phyloP scores from a whole-genome alignment of 2,888 invertebrate genomes.

The Drosophila heteroneura region DNA sequence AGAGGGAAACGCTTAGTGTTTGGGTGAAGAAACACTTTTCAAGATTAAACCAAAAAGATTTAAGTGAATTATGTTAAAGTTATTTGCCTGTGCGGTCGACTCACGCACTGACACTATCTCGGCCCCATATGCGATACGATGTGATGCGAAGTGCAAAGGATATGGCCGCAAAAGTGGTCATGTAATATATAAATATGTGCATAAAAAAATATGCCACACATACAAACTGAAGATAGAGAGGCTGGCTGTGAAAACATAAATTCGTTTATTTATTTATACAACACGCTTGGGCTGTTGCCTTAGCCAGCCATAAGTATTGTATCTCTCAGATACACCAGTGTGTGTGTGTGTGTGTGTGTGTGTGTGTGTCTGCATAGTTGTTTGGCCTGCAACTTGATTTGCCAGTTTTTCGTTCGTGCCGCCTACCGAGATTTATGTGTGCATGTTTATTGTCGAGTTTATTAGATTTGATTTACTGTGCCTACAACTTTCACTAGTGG shows the following conservation, averaged over 20 bases:
- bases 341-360: slow-evolving; percentile 7
- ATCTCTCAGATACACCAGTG: slow-evolving; percentile 44
- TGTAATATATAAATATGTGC: slow-evolving; percentile 74
- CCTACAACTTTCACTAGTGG: slow-evolving; percentile 60
- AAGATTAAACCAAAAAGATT: slow-evolving; percentile 79
- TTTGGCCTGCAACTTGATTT: slow-evolving; percentile 63
- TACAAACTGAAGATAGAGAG: slow-evolving; percentile 8
- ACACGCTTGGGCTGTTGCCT: slow-evolving; percentile 58
- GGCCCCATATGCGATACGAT: slow-evolving; percentile 25
- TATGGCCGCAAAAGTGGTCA: slow-evolving; percentile 55
- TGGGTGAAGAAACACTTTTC: slow-evolving; percentile 66
- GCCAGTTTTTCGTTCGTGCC: slow-evolving; percentile 63
- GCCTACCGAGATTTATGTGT: slow-evolving; percentile 69
- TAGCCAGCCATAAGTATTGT: slow-evolving; percentile 51
- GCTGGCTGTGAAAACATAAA: slow-evolving; percentile 58
- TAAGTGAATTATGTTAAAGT: slow-evolving; percentile 80
- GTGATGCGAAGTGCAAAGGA: slow-evolving; percentile 23
- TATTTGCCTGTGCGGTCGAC: slow-evolving; percentile 64
- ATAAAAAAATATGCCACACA: slow-evolving; percentile 55
- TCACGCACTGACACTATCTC: slow-evolving; percentile 72
- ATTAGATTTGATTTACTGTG: slow-evolving; percentile 77
- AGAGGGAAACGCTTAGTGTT: slow-evolving; percentile 37
- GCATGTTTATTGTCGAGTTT: slow-evolving; percentile 78
- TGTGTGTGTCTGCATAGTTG: slow-evolving; percentile 41
- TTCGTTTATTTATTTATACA: slow-evolving; percentile 76